Evolutionary conservation across 1,140 invertebrate species (phyloP).

Genomic region (Caenorhabditis latens): DNA sequence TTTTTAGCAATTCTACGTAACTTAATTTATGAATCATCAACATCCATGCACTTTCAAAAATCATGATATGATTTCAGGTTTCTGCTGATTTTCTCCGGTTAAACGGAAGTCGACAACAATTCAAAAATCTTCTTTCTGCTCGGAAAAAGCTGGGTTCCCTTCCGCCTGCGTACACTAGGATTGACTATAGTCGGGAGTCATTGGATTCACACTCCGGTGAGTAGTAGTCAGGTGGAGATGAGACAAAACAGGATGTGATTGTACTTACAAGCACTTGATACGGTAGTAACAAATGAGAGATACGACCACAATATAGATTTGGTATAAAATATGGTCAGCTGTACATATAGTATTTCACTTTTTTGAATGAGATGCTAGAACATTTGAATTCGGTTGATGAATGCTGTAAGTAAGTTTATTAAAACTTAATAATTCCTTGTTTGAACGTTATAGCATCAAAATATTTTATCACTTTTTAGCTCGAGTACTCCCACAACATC

Average conservation of each 20-base stretch:
- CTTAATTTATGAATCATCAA: too few species aligned
- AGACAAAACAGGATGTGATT: background rate
- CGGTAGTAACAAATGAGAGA: background rate
- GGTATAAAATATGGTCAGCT: background rate
- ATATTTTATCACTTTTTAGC: conserved; percentile 38
- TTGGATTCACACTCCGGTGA: conserved; percentile 68
- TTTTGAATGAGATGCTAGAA: background rate
- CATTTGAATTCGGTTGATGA: background rate
- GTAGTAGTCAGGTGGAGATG: background rate
- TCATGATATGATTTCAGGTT: conserved; percentile 68
- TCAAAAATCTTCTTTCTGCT: conserved; percentile 72
- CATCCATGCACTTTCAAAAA: background rate
- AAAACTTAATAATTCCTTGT: background rate
- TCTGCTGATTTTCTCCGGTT: conserved; percentile 75
- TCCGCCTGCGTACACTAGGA: conserved; percentile 75
- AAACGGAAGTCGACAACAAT: conserved; percentile 74
- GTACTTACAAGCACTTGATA: background rate
- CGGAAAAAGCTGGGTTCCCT: conserved; percentile 77
- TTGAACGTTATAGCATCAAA: background rate
- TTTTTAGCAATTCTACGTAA: too few species aligned
- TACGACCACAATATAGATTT: background rate
- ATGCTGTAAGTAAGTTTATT: too few species aligned
- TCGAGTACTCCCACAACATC: conserved; percentile 31
- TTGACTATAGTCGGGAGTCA: conserved; percentile 76
- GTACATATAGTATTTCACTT: background rate